Percentiles rank a stretch among this genome's conserved stretches.
phyloP scores from a whole-genome alignment of 2,888 invertebrate species.

The Hedya salicella region DNA sequence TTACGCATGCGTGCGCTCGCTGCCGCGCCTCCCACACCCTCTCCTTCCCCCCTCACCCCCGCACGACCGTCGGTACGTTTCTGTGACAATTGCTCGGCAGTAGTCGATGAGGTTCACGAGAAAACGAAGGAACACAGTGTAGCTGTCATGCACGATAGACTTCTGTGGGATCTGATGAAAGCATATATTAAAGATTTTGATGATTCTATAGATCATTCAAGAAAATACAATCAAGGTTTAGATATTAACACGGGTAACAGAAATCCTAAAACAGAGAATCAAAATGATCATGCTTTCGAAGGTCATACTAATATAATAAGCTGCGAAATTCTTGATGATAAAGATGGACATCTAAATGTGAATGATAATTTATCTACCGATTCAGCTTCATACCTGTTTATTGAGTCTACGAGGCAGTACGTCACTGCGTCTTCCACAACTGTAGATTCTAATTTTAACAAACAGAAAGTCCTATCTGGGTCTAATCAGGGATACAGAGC shows the following conservation, averaged over 20 bases:
- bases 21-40: neutral
- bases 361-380: no score
- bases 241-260: no score
- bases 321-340: no score
- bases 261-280: no score
- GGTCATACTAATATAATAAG: no score
- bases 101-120: neutral
- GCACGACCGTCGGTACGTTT: neutral
- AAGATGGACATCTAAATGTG: no score
- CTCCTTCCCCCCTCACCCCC: neutral
- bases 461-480: neutral
- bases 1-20: slow-evolving; percentile 17
- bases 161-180: slow-evolving; percentile 12
- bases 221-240: no score
- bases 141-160: slow-evolving; percentile 11
- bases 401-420: no score
- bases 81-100: slow-evolving; percentile 4
- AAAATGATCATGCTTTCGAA: no score
- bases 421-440: no score
- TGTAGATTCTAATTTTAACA: neutral
- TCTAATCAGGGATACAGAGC: neutral
- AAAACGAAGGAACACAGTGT: slow-evolving; percentile 3
- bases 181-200: slow-evolving; percentile 11
- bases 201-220: neutral
- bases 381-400: no score